Evolutionary conservation across 2,888 invertebrate genomes (phyloP), one percentile per base, ranked within the genome.

Genomic region (Brachyopa scutellaris): DNA sequence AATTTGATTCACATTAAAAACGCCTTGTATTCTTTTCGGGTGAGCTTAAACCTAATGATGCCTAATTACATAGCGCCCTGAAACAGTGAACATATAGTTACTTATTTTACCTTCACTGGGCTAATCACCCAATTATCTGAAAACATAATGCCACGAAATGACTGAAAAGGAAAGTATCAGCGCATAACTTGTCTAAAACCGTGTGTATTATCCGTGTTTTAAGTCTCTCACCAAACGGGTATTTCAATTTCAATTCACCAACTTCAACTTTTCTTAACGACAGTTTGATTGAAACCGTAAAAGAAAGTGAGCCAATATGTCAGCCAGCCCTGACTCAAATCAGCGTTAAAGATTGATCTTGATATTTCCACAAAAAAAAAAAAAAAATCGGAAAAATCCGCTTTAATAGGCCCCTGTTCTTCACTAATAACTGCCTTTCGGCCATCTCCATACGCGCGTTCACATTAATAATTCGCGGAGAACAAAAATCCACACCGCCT

Each of bases 271-370:
- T 26, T 47, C 47, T 62, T 36, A 55, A 62, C 33, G 38, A 70
- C 69, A 70, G 23, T 70, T 64, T 70, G 64, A 78, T 64, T 70
- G 69, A 70, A 77, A 64, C 57, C 62, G 13, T 64, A 64, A 77
- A 77, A 66, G 78, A 78, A 78, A 78, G 78, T 67, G 53, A 76
- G 13, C 26, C 53, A 42, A 47, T 29, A 21, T 17, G 17, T 6
- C 19, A 47, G 21, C 15, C 23, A 26, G 19, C 21, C 29, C 31
- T 19, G 31, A 19, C 47, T 21, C 21, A 47, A 67, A 66, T 72
- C 64, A 47, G 38, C 45, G 31, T 73, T n/a, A 33, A 61, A 67
- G 67, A 73, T 73, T 67, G 59, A 67, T 79, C 67, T 79, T 62
- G 67, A 79, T 73, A 53, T 67, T 67, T 67, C 45, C 36, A 38